Conservation (phyloP, 2,888 invertebrate species). For the Belgica antarctica region DNA sequence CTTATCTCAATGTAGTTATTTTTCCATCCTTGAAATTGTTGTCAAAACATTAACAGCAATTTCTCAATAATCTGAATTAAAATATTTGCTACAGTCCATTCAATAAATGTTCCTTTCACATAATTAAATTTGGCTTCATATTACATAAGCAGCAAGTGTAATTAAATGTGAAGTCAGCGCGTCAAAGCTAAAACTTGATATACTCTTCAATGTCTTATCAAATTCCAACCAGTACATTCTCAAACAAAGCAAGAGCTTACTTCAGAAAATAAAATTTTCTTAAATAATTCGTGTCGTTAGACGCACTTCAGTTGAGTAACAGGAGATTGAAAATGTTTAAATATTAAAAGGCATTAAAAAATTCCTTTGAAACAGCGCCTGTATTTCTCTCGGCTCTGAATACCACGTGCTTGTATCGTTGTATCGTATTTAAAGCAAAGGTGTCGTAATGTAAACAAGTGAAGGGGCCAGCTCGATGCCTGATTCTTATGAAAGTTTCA, state of each 20-base stretch:
- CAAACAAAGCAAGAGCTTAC: background rate
- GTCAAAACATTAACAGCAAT: too few relatives aligned
- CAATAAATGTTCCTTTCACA: too few relatives aligned
- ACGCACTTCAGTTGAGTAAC: background rate
- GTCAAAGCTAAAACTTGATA: constrained; percentile 31
- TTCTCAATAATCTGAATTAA: too few relatives aligned
- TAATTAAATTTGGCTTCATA: too few relatives aligned
- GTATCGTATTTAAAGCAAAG: constrained; percentile 42
- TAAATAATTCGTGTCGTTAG: background rate
- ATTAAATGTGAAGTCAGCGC: constrained; percentile 36
- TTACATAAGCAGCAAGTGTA: too few relatives aligned
- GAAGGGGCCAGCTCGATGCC: background rate
- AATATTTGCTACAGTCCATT: too few relatives aligned
- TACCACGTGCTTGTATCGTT: constrained; percentile 40
- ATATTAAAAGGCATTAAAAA: constrained; percentile 41
- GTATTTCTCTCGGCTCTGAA: constrained; percentile 23
- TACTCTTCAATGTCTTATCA: constrained; percentile 30
- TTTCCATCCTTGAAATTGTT: too few relatives aligned
- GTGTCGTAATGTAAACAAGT: constrained; percentile 37
- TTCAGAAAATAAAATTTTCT: background rate
- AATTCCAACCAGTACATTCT: background rate
- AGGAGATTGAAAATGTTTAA: constrained; percentile 26
- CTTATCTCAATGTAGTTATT: too few relatives aligned
- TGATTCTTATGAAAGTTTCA: background rate
- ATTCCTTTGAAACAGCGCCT: constrained; percentile 16